These are phyloP conservation scores for Eriocheir sinensis DNA, from an alignment of 1,140 invertebrate species.

Conservation along the genomic window DNA sequence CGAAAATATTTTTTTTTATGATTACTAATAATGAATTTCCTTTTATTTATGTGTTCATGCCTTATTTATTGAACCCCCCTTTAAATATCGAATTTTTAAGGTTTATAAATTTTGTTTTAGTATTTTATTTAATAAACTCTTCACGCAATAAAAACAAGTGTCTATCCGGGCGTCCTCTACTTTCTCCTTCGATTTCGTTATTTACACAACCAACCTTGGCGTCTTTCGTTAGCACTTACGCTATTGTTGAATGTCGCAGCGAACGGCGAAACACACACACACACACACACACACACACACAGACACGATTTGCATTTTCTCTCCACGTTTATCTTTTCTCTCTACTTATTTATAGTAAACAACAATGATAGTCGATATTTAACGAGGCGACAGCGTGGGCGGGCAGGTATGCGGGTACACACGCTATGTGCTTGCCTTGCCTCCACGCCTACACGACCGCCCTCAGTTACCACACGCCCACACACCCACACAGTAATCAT, in stretches of 20 bases:
- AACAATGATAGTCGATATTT: constrained; percentile 1
- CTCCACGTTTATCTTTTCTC: background rate
- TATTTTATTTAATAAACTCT: no score
- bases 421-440: background rate
- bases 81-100: background rate
- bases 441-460: background rate
- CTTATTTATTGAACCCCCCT: background rate
- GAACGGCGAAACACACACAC: background rate
- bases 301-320: background rate
- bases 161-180: no score
- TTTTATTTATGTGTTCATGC: background rate
- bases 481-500: background rate
- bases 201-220: no score
- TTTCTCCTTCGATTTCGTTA: no score
- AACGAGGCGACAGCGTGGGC: background rate
- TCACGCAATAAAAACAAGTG: no score
- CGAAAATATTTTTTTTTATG: background rate
- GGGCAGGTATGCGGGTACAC: background rate
- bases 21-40: background rate
- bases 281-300: constrained; percentile 13
- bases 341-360: background rate
- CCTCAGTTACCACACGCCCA: background rate
- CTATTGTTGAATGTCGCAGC: background rate
- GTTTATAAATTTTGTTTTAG: background rate
- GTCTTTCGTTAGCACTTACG: background rate